Conservation (phyloP, 1,140 invertebrate genomes). For the Hylaeus anthracinus region DNA sequence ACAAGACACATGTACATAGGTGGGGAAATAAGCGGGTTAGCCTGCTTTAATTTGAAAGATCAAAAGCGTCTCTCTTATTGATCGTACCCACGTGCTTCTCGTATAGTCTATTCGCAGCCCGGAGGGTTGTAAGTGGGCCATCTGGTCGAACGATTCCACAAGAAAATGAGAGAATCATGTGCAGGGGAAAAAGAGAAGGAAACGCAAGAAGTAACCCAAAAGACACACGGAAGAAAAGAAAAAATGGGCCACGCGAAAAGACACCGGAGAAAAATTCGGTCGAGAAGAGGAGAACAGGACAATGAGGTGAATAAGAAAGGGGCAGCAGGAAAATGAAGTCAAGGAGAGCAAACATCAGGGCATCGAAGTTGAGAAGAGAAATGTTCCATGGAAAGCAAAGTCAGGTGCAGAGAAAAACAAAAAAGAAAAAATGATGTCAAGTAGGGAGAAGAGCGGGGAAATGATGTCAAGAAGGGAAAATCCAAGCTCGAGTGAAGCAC, state of each 20-base stretch:
- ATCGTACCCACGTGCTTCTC: slow-evolving; percentile 75
- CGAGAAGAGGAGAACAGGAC: too few species aligned
- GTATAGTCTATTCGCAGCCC: slow-evolving; percentile 56
- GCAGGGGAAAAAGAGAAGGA: not conserved
- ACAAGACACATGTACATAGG: not conserved
- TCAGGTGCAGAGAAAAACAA: too few species aligned
- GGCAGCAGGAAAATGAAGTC: not conserved
- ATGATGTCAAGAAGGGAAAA: too few species aligned
- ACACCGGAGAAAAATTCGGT: too few species aligned
- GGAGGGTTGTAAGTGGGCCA: slow-evolving; percentile 74
- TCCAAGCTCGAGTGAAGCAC: too few species aligned
- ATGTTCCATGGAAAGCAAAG: too few species aligned
- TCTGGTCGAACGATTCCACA: slow-evolving; percentile 66
- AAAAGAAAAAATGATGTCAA: too few species aligned
- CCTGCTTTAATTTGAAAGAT: slow-evolving; percentile 71
- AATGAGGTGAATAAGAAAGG: too few species aligned
- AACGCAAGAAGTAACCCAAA: not conserved
- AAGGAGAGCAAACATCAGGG: not conserved
- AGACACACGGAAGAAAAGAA: too few species aligned
- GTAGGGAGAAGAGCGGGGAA: too few species aligned
- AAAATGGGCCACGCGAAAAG: not conserved
- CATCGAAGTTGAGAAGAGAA: too few species aligned
- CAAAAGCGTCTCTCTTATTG: slow-evolving; percentile 74
- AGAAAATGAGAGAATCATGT: slow-evolving; percentile 18
- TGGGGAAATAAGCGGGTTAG: slow-evolving; percentile 22